Percentiles rank a stretch among this genome's conserved stretches.
Evolutionary conservation across 2,113 vertebrate species (phyloP).

Genomic region (Rutilus rutilus): DNA sequence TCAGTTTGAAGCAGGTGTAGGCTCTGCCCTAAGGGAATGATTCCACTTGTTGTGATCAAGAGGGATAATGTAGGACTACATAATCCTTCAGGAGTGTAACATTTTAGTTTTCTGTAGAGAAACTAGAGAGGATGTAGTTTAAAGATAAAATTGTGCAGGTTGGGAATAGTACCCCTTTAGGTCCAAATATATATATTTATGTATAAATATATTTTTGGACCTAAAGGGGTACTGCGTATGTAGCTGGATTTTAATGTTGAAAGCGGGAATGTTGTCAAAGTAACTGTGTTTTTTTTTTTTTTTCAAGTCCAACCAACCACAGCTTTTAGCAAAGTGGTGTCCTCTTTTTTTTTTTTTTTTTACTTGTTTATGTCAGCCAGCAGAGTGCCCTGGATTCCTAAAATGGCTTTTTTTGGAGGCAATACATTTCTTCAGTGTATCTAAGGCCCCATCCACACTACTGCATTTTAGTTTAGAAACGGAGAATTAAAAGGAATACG

Average conservation of each 20-base stretch:
- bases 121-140: not conserved
- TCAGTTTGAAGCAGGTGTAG: conserved; percentile 59
- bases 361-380: not conserved
- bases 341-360: not conserved
- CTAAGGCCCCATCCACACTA: too few species aligned
- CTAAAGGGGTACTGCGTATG: not conserved
- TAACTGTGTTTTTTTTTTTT: conserved; percentile 37
- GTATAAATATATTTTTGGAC: not conserved
- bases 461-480: too few species aligned
- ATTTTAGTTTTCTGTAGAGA: conserved; percentile 4
- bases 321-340: conserved; percentile 41
- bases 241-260: conserved; percentile 18
- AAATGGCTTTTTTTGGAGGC: conserved; percentile 11
- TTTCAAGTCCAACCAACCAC: conserved; percentile 2
- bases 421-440: not conserved
- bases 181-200: not conserved
- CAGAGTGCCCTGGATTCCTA: conserved; percentile 23
- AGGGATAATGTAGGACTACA: conserved; percentile 28
- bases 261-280: conserved; percentile 32
- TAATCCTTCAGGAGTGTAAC: conserved; percentile 20
- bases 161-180: not conserved
- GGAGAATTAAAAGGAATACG: too few species aligned
- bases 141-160: not conserved
- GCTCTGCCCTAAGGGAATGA: conserved; percentile 3
- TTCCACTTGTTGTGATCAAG: conserved; percentile 33